A percentile compares a stretch with the other conserved stretches of the same genome.
Conservation (phyloP, 2,797 vertebrate genomes). For the Galaxias olidus region DNA sequence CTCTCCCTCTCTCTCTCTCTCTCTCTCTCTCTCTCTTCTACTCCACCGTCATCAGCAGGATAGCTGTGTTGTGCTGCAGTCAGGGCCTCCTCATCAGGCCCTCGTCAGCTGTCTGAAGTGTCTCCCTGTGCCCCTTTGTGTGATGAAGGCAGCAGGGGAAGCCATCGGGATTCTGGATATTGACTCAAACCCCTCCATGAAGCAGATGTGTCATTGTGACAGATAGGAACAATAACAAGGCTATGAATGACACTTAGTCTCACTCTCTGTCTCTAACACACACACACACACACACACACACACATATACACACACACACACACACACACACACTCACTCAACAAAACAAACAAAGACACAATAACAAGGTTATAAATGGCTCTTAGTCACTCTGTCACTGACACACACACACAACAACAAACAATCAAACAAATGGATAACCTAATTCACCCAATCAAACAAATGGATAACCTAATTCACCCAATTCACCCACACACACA, state of each 20-base stretch:
- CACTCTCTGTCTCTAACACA: neutral
- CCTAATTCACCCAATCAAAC: too few species aligned
- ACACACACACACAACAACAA: conserved; percentile 4
- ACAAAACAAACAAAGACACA: neutral
- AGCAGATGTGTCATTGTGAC: too few species aligned
- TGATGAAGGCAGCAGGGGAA: neutral
- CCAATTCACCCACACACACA: neutral
- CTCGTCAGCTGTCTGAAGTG: neutral
- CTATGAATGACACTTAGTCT: neutral
- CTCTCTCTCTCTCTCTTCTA: neutral
- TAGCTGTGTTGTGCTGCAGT: too few species aligned
- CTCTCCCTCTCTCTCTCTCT: conserved; percentile 1
- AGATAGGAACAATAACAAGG: neutral
- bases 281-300: neutral
- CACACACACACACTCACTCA: neutral
- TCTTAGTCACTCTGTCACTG: too few species aligned
- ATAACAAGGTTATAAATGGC: too few species aligned
- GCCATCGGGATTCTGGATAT: too few species aligned
- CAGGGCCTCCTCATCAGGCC: neutral
- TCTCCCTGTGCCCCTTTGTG: neutral
- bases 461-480: too few species aligned
- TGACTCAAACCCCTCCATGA: too few species aligned
- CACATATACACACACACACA: conserved; percentile 4
- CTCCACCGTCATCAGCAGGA: neutral
- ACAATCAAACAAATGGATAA: too few species aligned